Evolutionary conservation across 2,113 vertebrate genomes (phyloP), one percentile per base, ranked within the genome.

Genomic region (Gila orcuttii): DNA sequence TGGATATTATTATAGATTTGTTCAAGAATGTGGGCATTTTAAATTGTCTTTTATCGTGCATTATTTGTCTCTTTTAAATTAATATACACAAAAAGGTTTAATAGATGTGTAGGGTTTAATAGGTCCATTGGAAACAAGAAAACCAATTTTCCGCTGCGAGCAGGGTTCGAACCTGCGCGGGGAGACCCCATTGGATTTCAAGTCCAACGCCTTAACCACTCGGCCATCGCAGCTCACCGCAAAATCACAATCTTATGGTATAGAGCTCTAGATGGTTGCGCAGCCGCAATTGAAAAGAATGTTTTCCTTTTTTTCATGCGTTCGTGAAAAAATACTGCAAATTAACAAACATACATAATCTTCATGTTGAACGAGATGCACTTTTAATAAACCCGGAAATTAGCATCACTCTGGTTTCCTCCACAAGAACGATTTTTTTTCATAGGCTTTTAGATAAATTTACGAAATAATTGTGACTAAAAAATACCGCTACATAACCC

Each of bases 141-240:
- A 86, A 6, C 0, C 1, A 7, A 2, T 3, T 25, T 25, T 36
- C 0, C 96, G 95, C 96, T 96, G 96, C 95, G 95, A 96, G 96
- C 95, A 94, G 93, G 92, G 92, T 95, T 96, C 94, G 95, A 97
- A 96, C 96, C 96, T 96, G 95, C 95, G 95, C 95, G 95, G 96
- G 95, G 94, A 96, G 91, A 96, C 94, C 96, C 96, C 96, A 97
- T 95, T 96, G 96, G 95, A 97, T 96, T 97, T 96, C 96, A 95
- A 96, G 96, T 96, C 96, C 96, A 97, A 96, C 95, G 95, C 96
- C 96, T 96, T 96, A 96, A 96, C 96, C 96, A 95, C 96, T 96
- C 96, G 95, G 96, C 96, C 96, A 96, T 96, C 95, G 94, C 95
- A 96, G 95, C 93, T 68, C 15, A 8, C 0, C 13, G 1, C 0